phyloP scores from a whole-genome alignment of 2,888 invertebrate species.

The Cryptus viduatorius region DNA sequence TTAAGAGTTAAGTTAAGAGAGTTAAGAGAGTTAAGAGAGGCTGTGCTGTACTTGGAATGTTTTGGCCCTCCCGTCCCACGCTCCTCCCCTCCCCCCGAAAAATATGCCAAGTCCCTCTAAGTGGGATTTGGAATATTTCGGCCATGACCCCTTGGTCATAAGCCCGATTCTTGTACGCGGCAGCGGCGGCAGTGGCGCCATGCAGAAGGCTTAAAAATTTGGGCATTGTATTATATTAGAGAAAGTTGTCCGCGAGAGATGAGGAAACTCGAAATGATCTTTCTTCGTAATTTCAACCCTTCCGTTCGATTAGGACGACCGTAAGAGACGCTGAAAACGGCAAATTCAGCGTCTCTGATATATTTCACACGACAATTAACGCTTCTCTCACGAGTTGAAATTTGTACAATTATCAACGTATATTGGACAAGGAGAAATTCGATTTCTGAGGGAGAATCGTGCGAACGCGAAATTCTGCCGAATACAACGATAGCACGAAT shows the following conservation, averaged over 20 bases:
- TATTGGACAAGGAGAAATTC: background rate
- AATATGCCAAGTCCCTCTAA: too few relatives aligned
- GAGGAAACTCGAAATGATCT: conserved; percentile 45
- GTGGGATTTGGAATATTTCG: too few relatives aligned
- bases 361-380: background rate
- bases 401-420: background rate
- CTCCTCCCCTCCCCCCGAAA: too few relatives aligned
- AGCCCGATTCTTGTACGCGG: too few relatives aligned
- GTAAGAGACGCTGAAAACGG: conserved; percentile 4
- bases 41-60: too few relatives aligned
- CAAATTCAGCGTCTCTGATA: conserved; percentile 15
- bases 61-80: too few relatives aligned
- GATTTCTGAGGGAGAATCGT: background rate
- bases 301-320: conserved; percentile 7
- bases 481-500: background rate
- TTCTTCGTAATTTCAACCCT: conserved; percentile 1
- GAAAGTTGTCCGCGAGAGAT: background rate
- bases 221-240: background rate
- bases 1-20: too few relatives aligned
- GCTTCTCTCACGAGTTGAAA: too few relatives aligned
- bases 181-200: too few relatives aligned
- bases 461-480: background rate
- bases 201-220: too few relatives aligned
- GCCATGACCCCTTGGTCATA: too few relatives aligned
- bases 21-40: too few relatives aligned